Conservation (phyloP, 2,888 invertebrate genomes). For the Melinaea menophilus region DNA sequence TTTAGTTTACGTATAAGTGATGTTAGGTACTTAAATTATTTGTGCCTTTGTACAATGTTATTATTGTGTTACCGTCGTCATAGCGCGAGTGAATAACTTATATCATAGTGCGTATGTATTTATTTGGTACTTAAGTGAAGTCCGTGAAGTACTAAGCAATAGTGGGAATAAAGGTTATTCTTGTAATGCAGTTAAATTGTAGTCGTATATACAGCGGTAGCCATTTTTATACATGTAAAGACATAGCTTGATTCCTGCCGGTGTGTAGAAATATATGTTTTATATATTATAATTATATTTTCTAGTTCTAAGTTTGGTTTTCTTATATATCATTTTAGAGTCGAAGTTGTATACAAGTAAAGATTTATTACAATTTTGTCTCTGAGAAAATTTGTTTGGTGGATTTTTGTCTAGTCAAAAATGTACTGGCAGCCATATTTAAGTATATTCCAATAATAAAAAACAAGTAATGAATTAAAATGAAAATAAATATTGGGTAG, state of each 20-base stretch:
- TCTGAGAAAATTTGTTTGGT: constrained; percentile 36
- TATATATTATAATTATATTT: constrained; percentile 13
- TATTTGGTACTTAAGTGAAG: too few relatives aligned
- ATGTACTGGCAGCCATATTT: constrained; percentile 37
- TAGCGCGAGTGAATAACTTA: constrained; percentile 7
- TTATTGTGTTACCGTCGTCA: constrained; percentile 30
- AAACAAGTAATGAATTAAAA: not conserved
- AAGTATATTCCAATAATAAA: constrained; percentile 11
- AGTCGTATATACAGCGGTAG: constrained; percentile 15
- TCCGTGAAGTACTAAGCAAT: constrained; percentile 53
- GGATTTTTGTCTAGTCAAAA: constrained; percentile 54
- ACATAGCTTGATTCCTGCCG: constrained; percentile 25
- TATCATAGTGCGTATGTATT: constrained; percentile 9
- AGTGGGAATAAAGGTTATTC: constrained; percentile 33
- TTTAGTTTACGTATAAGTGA: constrained; percentile 29
- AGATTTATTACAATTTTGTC: constrained; percentile 29
- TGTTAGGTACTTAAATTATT: constrained; percentile 62
- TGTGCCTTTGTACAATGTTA: constrained; percentile 54
- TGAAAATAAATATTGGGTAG: not conserved
- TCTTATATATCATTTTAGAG: constrained; percentile 17
- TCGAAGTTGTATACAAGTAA: constrained; percentile 13
- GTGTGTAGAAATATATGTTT: constrained; percentile 11
- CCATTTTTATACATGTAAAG: constrained; percentile 22
- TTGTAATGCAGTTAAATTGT: constrained; percentile 20
- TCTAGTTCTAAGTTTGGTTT: constrained; percentile 14